These are phyloP conservation scores for Triplophysa rosa DNA, from an alignment of 2,113 vertebrate genomes.

Conservation along the genomic window DNA sequence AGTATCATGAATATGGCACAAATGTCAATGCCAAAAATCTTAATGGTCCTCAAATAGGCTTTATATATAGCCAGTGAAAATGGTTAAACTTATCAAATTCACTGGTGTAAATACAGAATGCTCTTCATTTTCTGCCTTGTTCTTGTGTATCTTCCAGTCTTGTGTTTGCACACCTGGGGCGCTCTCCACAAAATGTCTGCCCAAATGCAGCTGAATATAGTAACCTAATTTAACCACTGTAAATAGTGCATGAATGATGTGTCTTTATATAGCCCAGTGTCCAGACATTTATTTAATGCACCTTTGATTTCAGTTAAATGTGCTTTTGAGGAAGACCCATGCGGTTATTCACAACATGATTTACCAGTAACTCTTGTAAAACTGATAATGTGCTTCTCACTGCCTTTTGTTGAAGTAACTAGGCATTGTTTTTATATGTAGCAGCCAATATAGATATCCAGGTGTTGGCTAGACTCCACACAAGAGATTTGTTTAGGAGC, in stretches of 20 bases:
- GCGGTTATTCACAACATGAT: neutral
- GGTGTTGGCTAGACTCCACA: neutral
- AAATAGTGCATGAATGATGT: conserved; percentile 67
- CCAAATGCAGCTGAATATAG: conserved; percentile 45
- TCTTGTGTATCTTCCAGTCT: neutral
- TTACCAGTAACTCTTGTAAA: too few relatives aligned
- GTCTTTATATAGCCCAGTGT: conserved; percentile 55
- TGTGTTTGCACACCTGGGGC: conserved; percentile 36
- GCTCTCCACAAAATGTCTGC: conserved; percentile 2
- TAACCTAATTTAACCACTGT: conserved; percentile 66
- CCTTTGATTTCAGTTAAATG: neutral
- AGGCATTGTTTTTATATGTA: neutral
- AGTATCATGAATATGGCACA: too few relatives aligned
- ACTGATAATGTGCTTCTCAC: too few relatives aligned
- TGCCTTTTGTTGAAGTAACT: too few relatives aligned
- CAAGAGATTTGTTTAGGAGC: neutral
- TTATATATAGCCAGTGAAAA: neutral
- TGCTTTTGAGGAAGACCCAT: neutral
- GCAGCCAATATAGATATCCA: neutral
- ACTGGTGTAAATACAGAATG: neutral
- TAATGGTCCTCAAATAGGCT: neutral
- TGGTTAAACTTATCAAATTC: too few relatives aligned
- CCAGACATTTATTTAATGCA: neutral
- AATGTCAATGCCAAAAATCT: neutral
- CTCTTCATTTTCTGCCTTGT: neutral